These are phyloP conservation scores for Andrena chrysosceles DNA, from an alignment of 2,888 invertebrate genomes.

Conservation along the genomic window DNA sequence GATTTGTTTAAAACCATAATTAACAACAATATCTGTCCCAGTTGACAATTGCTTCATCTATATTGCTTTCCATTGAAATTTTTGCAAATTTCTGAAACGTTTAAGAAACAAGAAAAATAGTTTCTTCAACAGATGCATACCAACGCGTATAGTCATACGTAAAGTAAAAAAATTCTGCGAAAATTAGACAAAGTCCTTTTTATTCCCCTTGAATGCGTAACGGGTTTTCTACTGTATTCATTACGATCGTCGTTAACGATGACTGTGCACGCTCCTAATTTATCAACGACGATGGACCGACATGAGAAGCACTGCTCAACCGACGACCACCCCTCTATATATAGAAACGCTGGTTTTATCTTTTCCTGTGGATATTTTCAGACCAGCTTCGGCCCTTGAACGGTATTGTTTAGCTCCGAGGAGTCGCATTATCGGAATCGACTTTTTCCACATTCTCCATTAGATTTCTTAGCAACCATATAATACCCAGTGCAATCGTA, in stretches of 20 bases:
- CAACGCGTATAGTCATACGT: neutral
- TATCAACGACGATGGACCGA: constrained; percentile 32
- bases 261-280: constrained; percentile 39
- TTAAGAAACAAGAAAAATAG: neutral
- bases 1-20: neutral
- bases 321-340: constrained; percentile 71
- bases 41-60: too few relatives aligned
- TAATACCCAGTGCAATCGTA: neutral
- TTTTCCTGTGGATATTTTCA: constrained; percentile 75
- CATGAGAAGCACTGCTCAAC: constrained; percentile 71
- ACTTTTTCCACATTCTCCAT: constrained; percentile 25
- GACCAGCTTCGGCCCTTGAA: constrained; percentile 58
- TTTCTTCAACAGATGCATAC: neutral
- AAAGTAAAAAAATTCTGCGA: neutral
- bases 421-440: constrained; percentile 36
- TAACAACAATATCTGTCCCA: too few relatives aligned
- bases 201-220: constrained; percentile 7
- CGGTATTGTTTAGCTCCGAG: constrained; percentile 66
- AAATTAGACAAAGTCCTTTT: constrained; percentile 9
- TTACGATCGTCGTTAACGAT: constrained; percentile 18
- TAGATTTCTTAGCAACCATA: constrained; percentile 5
- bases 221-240: neutral
- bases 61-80: too few relatives aligned
- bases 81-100: neutral
- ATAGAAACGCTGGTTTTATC: constrained; percentile 74